Base-by-base conservation (phyloP, 2,113 vertebrate species). In the Callopanchax toddi region DNA sequence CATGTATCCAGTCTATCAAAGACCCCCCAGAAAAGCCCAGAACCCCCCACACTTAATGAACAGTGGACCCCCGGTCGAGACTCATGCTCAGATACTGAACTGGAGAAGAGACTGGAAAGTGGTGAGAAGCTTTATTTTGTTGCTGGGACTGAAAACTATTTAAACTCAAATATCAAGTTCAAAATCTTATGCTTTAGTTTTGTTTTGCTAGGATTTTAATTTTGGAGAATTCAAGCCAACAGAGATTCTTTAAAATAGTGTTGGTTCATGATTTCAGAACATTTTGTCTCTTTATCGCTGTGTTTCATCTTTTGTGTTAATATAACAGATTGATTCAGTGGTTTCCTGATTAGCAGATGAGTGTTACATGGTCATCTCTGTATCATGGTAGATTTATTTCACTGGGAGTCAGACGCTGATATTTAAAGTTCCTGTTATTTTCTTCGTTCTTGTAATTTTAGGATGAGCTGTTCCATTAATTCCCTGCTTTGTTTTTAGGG, bases 61-160 rank as follows among this genome's bases (percentile, higher is more conserved):
- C 59, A 64, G 29, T 71, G 54, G 46, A 65, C 59, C 25, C 67
- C 75, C 3, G 73, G 89, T 77, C 76, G 60, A 78, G 91, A 84
- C 74, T 66, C 76, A 57, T 90, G 89, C 12, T 89, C 90, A 20
- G 92, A 95, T 59, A 90, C 84, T 1, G 91, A 91, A 18, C 91
- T 76, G 16, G 94, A 95, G 74, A 94, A 81, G 69, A 92, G 87
- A 21, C 89, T 85, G 55, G 93, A 94, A 77, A 87, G 89, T 89
- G 95, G 95, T 97, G 84, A 90, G 86, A 34, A 44, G 18, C 23
- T 71, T 37, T 2, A 12, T 3, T 15, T 13, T 1, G 23, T 64
- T 55, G 26, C 40, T 18, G 12, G 29, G 2, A 4, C 46, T 17
- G 4, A 36, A 36, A 15, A 36, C 16, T 25, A 18, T 15, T 40